Evolutionary conservation across 2,113 vertebrate genomes (phyloP), one percentile per base, ranked within the genome.

Genomic region (Natator depressus): DNA sequence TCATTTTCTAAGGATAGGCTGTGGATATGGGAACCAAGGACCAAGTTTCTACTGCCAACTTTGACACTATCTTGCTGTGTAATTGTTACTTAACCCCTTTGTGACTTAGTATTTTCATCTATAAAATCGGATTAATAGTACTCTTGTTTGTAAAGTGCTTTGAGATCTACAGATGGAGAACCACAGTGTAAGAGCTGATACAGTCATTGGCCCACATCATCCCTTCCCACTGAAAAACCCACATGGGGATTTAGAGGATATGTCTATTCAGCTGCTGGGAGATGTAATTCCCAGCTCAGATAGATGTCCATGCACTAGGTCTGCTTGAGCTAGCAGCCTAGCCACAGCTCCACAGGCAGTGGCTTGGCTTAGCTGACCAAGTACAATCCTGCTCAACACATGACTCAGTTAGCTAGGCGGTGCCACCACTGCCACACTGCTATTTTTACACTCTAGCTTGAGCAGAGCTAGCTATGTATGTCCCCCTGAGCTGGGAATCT

Each of bases 11-110:
- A 78, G 42, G 12, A 27, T 16, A 47, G 42, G 24, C 24, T 27
- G 25, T 47, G 25, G 42, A 42, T 46, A 13, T 47, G 4, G 10
- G 13, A 95, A 88, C 49, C 47, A 82, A 14, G 9, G 24, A 62
- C 46, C 5, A 5, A 89, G 50, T 2, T 20, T 85, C 46, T 86
- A 62, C 29, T 2, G 0, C 1, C 6, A 20, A 51, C 17, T 59
- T 6, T 88, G 22, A 35, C 27, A 6, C 16, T 1, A 76, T 72
- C n/a, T 72, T 72, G 65, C n/a, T 27, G 75, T 29, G 25, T 46
- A 8, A 78, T 42, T 47, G 88, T 72, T 13, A 53, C 1, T 72
- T 93, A 16, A 62, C 19, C 10, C 42, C 78, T 49, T 35, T 46
- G 65, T 84, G 35, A 80, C 62, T 72, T 83, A 62, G 11, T 46